A percentile compares a stretch with the other conserved stretches of the same genome.
These are phyloP conservation scores for Rhopalosiphum padi DNA, from an alignment of 1,140 invertebrate genomes.

Conservation along the genomic window DNA sequence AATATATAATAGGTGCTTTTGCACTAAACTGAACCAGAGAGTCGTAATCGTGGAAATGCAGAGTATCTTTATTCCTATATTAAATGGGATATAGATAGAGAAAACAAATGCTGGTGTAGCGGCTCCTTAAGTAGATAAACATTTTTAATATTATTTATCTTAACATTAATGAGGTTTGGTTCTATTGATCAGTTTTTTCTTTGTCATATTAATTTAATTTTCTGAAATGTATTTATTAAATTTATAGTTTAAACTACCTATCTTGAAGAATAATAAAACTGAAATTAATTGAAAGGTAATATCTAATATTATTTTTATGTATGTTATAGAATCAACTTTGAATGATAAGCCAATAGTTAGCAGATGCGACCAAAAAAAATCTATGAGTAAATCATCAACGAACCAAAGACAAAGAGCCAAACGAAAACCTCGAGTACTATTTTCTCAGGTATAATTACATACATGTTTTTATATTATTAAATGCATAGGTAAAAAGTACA, in stretches of 20 bases:
- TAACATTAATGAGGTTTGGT: background rate
- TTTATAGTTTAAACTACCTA: background rate
- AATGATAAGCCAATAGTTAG: background rate
- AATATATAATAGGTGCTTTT: too few species aligned
- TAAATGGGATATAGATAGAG: too few species aligned
- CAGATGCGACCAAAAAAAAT: constrained; percentile 27
- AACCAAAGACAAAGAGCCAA: constrained; percentile 71
- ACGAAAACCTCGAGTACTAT: constrained; percentile 91
- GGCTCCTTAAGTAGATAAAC: background rate
- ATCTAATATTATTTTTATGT: background rate
- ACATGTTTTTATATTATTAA: background rate
- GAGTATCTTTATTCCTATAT: too few species aligned
- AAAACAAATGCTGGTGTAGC: too few species aligned
- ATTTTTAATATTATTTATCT: background rate
- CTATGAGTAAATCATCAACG: background rate
- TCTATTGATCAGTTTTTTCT: background rate
- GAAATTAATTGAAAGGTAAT: background rate
- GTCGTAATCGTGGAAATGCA: too few species aligned
- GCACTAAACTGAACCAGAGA: too few species aligned
- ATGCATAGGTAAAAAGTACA: background rate
- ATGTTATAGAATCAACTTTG: constrained; percentile 1
- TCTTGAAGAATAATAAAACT: too few species aligned
- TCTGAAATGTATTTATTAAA: background rate
- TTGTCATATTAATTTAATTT: background rate
- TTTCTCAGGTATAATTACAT: constrained; percentile 74